A percentile compares a stretch with the other conserved stretches of the same genome.
phyloP scores from a whole-genome alignment of 2,797 vertebrate species.

The Cichlasoma orientale region DNA sequence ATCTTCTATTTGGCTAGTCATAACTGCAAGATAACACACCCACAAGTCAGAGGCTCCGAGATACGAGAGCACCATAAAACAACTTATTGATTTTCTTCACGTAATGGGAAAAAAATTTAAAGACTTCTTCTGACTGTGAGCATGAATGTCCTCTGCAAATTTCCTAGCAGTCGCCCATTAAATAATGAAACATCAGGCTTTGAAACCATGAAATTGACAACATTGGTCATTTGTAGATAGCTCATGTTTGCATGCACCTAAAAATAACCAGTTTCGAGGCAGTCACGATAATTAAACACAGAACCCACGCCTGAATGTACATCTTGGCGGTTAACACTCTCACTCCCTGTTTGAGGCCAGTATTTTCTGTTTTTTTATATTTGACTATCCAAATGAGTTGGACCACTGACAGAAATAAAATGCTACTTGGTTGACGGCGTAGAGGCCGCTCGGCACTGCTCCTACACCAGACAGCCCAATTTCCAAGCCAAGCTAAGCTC shows the following conservation, averaged over 20 bases:
- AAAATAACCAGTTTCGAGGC: background rate
- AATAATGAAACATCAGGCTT: background rate
- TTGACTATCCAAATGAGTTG: slow-evolving; percentile 3
- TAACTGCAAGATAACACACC: slow-evolving; percentile 23
- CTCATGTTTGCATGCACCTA: background rate
- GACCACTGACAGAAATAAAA: slow-evolving; percentile 11
- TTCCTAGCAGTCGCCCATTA: background rate
- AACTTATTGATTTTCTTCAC: background rate
- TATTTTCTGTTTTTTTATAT: background rate
- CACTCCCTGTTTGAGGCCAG: background rate
- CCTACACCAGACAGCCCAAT: slow-evolving; percentile 27
- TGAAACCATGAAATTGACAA: background rate
- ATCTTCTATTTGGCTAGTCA: slow-evolving; percentile 18
- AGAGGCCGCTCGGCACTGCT: slow-evolving; percentile 12
- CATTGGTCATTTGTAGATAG: background rate
- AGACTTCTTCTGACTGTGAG: background rate
- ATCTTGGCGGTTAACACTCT: background rate
- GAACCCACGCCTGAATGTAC: background rate
- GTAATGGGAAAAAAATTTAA: background rate
- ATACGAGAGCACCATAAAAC: slow-evolving; percentile 9
- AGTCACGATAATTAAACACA: background rate
- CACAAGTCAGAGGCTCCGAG: background rate
- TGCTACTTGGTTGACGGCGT: slow-evolving; percentile 23
- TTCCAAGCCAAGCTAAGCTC: slow-evolving; percentile 39
- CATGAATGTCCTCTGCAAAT: background rate